phyloP scores from a whole-genome alignment of 2,113 vertebrate species.

The Tupaia tana region DNA sequence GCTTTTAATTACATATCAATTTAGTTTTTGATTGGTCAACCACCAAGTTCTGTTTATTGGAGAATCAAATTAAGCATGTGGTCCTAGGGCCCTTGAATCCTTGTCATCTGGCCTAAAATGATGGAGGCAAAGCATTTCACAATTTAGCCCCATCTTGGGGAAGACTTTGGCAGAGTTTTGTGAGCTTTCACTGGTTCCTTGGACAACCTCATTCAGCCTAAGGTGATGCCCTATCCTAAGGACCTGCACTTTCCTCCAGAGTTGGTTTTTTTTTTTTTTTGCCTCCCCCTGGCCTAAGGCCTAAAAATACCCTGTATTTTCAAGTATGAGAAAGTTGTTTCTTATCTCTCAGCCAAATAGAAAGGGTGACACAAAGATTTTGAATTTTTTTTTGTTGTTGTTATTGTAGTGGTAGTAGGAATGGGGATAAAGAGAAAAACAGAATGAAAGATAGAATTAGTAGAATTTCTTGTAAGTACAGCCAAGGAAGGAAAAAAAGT shows the following conservation, averaged over 20 bases:
- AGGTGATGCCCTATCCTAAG: neutral
- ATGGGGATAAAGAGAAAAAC: conserved; percentile 26
- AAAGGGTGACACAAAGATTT: neutral
- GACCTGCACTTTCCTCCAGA: neutral
- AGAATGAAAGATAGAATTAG: neutral
- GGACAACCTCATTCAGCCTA: neutral
- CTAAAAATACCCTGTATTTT: conserved; percentile 4
- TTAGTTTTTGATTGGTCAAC: conserved; percentile 34
- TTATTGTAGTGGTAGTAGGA: neutral
- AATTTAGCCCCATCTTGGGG: neutral
- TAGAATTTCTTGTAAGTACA: neutral
- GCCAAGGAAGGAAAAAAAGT: neutral
- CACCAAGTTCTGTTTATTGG: conserved; percentile 18
- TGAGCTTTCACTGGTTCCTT: neutral
- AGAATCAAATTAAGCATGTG: conserved; percentile 19
- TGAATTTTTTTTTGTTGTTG: conserved; percentile 14
- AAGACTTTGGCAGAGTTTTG: neutral
- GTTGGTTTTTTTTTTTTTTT: no score
- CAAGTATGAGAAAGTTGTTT: neutral
- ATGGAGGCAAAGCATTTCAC: neutral
- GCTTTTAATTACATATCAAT: conserved; percentile 38
- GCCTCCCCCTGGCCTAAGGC: neutral
- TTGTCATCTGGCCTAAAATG: neutral
- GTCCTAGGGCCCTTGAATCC: neutral
- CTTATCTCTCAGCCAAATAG: neutral